Base-by-base conservation (phyloP, 2,888 invertebrate genomes). In the Andrena fulva region DNA sequence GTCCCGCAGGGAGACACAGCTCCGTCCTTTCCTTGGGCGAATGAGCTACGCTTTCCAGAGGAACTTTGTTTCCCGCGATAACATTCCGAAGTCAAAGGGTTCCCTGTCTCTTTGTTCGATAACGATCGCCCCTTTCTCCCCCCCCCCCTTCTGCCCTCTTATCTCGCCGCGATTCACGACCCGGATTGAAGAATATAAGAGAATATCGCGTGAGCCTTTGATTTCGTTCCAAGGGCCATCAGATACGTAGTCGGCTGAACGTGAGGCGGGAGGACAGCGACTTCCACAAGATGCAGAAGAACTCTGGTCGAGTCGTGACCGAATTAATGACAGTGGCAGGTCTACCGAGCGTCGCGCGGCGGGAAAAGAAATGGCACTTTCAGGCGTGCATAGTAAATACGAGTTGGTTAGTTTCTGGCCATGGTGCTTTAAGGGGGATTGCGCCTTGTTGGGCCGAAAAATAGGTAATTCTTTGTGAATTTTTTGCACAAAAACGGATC, bases 1-100 rank as follows among this genome's bases (percentile, higher is more conserved):
- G 81, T 89, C 90, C 90, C 89, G 89, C 85, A 87, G 90, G 84
- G 90, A 88, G 74, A 80, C 84, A 86, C 78, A 82, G 77, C 24
- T 72, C 64, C 82, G 74, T 76, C 68, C 81, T 71, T 85, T 76
- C 84, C 78, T 78, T 66, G 64, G 68, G 56, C 67, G 78, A 87
- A 86, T 88, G 85, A 89, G 87, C 84, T 88, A 87, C 85, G 85
- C 81, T 79, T 85, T 86, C 82, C 82, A 79, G 77, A 76, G 85
- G 84, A 86, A 85, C 88, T 88, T 84, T 80, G 86, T 85, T 87
- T 86, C 78, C 84, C 80, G 81, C 88, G 89, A 90, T 90, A 90
- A 85, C 86, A 89, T 90, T 87, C 87, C 87, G 60, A 77, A 88
- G 87, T 82, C 84, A 90, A 90, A 86, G 86, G 85, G 84, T 82